Percentiles rank a stretch among this genome's conserved stretches.
Evolutionary conservation across 2,113 vertebrate species (phyloP).

Genomic region (Hippolais icterina): DNA sequence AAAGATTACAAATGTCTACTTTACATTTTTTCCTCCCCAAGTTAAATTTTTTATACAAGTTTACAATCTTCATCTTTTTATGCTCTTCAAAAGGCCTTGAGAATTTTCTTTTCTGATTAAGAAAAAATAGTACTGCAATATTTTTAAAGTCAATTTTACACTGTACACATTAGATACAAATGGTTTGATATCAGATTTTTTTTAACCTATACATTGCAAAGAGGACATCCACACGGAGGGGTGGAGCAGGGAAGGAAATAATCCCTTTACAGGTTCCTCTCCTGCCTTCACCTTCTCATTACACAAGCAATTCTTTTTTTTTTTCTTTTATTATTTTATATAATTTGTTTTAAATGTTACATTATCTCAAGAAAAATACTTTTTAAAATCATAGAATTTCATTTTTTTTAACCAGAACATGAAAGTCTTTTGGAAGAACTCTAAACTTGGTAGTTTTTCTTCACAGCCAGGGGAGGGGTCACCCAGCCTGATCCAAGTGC

Average conservation of each 20-base stretch:
- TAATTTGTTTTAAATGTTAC: constrained; percentile 81
- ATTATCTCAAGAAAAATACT: constrained; percentile 83
- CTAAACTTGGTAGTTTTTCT: constrained; percentile 67
- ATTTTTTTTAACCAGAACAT: constrained; percentile 75
- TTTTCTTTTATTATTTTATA: constrained; percentile 67
- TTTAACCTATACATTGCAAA: constrained; percentile 84
- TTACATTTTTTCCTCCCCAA: constrained; percentile 80
- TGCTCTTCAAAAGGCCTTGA: constrained; percentile 86
- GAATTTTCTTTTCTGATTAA: constrained; percentile 91
- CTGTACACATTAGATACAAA: constrained; percentile 90
- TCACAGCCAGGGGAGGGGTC: constrained; percentile 25
- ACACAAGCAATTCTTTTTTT: constrained; percentile 58
- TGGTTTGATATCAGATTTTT: constrained; percentile 80
- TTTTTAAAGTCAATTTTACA: constrained; percentile 93
- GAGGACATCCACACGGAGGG: constrained; percentile 70
- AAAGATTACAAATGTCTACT: constrained; percentile 92
- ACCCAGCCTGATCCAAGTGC: constrained; percentile 34
- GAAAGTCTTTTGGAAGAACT: constrained; percentile 81
- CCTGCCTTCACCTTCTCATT: constrained; percentile 71
- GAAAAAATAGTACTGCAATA: constrained; percentile 96
- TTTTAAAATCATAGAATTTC: constrained; percentile 79
- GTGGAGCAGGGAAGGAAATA: constrained; percentile 62
- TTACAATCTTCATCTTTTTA: constrained; percentile 85
- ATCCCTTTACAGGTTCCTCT: constrained; percentile 70
- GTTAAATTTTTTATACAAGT: constrained; percentile 82